phyloP scores from a whole-genome alignment of 2,888 invertebrate species.

The Meliscaeva auricollis region DNA sequence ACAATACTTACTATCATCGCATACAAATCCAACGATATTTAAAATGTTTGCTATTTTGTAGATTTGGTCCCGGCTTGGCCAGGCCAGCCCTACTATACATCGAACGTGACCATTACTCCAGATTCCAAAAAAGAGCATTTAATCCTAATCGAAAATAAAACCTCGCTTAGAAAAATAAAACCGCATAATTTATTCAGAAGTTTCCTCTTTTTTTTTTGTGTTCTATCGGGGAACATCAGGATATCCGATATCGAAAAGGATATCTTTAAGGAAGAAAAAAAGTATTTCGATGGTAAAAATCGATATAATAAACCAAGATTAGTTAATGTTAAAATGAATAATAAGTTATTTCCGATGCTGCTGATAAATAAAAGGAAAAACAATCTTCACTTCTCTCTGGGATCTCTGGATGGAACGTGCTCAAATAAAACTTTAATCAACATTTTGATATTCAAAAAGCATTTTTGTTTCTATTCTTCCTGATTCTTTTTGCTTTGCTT shows the following conservation, averaged over 20 bases:
- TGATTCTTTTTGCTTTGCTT: too few relatives aligned
- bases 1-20: background rate
- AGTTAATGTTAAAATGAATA: conserved; percentile 29
- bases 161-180: background rate
- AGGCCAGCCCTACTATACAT: too few relatives aligned
- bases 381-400: background rate
- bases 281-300: background rate
- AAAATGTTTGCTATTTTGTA: background rate
- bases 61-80: too few relatives aligned
- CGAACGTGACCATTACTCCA: conserved; percentile 1
- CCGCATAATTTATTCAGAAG: conserved; percentile 19
- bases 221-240: conserved; percentile 2
- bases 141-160: conserved; percentile 21
- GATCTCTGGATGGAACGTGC: background rate
- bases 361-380: background rate
- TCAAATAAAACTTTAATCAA: conserved; percentile 28
- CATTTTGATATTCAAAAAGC: background rate
- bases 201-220: background rate
- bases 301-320: conserved; percentile 30
- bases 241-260: background rate
- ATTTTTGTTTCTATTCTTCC: conserved; percentile 6
- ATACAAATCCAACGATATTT: conserved; percentile 9
- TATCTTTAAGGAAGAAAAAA: background rate
- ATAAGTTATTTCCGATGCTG: conserved; percentile 28
- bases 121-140: conserved; percentile 3